Evolutionary conservation across 2,797 vertebrate genomes (phyloP).

Genomic region (Notolabrus celidotus): DNA sequence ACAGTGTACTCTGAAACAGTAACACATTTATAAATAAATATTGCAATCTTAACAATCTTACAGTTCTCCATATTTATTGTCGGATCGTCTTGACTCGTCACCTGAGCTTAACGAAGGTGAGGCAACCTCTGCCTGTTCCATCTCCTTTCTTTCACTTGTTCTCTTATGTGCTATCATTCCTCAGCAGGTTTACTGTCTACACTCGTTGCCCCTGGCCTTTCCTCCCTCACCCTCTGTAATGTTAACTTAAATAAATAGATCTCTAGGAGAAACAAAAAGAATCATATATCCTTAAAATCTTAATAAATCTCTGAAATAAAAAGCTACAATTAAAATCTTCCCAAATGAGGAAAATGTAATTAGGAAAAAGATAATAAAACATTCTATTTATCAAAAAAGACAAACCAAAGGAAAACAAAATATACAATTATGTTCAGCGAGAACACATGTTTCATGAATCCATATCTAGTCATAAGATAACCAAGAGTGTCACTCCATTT

Average conservation of each 20-base stretch:
- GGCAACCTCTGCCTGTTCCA: conserved; percentile 54
- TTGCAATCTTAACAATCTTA: conserved; percentile 82
- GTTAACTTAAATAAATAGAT: conserved; percentile 81
- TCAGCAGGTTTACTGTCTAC: conserved; percentile 31
- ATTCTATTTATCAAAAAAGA: conserved; percentile 68
- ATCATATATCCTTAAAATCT: conserved; percentile 69
- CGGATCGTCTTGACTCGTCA: conserved; percentile 79
- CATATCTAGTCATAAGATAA: conserved; percentile 35
- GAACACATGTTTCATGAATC: conserved; percentile 57
- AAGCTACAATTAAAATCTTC: conserved; percentile 49
- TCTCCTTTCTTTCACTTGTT: conserved; percentile 33
- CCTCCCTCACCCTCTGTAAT: conserved; percentile 74
- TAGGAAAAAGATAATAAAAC: conserved; percentile 46
- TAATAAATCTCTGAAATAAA: conserved; percentile 68
- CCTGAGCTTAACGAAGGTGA: conserved; percentile 86
- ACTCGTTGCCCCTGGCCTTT: conserved; percentile 23
- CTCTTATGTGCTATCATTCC: conserved; percentile 70
- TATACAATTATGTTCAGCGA: conserved; percentile 48
- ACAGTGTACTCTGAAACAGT: conserved; percentile 81
- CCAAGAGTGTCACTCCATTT: conserved; percentile 44
- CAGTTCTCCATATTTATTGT: conserved; percentile 72
- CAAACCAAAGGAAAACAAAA: conserved; percentile 43
- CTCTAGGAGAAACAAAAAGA: conserved; percentile 52
- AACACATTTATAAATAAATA: conserved; percentile 86
- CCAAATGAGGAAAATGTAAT: conserved; percentile 23